These are phyloP conservation scores for Erpobdella octoculata DNA, from an alignment of 2,888 invertebrate genomes.

Conservation along the genomic window DNA sequence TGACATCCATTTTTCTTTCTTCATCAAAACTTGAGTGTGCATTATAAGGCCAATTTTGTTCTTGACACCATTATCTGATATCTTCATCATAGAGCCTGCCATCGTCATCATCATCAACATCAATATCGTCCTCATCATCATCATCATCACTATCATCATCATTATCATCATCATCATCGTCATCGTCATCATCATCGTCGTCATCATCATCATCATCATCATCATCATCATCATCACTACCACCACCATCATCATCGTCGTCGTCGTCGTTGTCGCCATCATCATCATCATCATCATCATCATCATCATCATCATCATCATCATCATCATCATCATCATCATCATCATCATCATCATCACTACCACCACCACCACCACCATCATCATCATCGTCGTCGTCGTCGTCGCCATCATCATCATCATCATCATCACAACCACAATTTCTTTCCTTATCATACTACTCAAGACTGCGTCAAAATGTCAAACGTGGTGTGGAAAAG, in stretches of 20 bases:
- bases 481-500: no score
- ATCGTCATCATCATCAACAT: neutral
- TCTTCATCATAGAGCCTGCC: neutral
- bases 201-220: conserved; percentile 19
- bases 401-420: neutral
- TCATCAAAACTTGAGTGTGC: no score
- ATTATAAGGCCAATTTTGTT: no score
- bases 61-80: neutral
- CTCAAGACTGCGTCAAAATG: no score
- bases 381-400: neutral
- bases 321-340: conserved; percentile 19
- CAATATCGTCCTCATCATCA: neutral
- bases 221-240: conserved; percentile 20
- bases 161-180: conserved; percentile 19
- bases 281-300: conserved; percentile 13
- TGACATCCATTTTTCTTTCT: no score
- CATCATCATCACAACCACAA: neutral
- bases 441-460: no score
- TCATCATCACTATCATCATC: conserved; percentile 12
- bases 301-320: conserved; percentile 16
- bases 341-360: neutral
- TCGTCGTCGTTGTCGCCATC: neutral
- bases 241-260: neutral
- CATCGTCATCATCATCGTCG: conserved; percentile 15
- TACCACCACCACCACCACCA: neutral